phyloP scores from a whole-genome alignment of 2,797 vertebrate genomes.

The Eospalax fontanierii region DNA sequence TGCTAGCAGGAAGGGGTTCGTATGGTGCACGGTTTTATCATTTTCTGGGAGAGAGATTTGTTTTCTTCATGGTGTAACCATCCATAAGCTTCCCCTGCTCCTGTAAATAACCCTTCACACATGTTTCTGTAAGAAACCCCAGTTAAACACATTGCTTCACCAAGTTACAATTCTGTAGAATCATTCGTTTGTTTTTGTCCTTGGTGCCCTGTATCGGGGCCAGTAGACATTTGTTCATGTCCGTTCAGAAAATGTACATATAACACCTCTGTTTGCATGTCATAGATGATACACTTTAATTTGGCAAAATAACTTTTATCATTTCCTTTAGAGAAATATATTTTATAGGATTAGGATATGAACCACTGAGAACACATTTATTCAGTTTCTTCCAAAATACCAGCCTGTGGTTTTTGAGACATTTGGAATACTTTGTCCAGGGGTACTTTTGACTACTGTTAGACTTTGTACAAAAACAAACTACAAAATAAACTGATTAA shows the following conservation, averaged over 20 bases:
- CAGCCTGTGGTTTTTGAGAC: background rate
- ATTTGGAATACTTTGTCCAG: background rate
- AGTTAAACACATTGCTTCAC: background rate
- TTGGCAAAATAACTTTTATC: background rate
- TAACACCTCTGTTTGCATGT: background rate
- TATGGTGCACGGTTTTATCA: background rate
- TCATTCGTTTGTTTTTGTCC: background rate
- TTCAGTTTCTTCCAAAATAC: conserved; percentile 8
- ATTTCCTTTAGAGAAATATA: background rate
- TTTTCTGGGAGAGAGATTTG: background rate
- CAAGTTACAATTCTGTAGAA: background rate
- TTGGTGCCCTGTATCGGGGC: background rate
- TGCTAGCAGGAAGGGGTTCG: no score
- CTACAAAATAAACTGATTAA: background rate
- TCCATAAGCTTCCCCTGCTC: background rate
- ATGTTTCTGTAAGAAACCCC: background rate
- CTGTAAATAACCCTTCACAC: background rate
- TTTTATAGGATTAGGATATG: background rate
- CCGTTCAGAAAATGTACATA: background rate
- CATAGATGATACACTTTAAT: background rate
- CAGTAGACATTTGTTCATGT: background rate
- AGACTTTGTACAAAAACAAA: background rate
- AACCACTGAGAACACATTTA: background rate
- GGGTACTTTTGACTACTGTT: background rate
- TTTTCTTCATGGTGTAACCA: background rate